These are phyloP conservation scores for Erebia aethiops DNA, from an alignment of 2,888 invertebrate species.

Conservation along the genomic window DNA sequence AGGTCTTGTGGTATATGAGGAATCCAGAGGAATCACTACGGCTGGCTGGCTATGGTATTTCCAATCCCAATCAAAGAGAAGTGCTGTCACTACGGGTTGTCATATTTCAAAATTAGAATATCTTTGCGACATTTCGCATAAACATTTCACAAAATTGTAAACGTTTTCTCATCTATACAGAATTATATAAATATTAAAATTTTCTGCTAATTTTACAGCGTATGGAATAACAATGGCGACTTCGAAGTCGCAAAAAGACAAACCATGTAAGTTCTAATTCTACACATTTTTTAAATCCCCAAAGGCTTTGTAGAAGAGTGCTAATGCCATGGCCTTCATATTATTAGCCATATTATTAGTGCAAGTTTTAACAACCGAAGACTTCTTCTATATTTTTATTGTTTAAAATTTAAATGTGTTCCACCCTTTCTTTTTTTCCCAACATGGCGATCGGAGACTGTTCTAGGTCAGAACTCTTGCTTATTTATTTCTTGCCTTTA, in stretches of 20 bases:
- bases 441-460: no score
- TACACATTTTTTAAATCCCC: background rate
- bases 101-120: conserved; percentile 40
- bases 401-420: no score
- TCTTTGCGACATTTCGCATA: conserved; percentile 32
- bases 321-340: no score
- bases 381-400: no score
- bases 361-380: background rate
- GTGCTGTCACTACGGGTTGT: conserved; percentile 4
- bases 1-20: no score
- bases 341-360: background rate
- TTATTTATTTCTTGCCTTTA: no score
- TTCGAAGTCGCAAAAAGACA: conserved; percentile 66
- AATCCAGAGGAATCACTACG: no score
- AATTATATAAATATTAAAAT: conserved; percentile 20
- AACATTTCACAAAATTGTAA: conserved; percentile 35
- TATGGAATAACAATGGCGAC: conserved; percentile 56
- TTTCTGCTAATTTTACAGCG: conserved; percentile 29
- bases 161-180: conserved; percentile 24
- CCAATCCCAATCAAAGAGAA: conserved; percentile 1
- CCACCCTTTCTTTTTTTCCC: no score
- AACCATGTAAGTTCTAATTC: conserved; percentile 59
- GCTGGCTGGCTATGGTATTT: conserved; percentile 5
- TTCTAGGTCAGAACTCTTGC: no score
- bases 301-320: background rate